Evolutionary conservation across 1,140 invertebrate genomes (phyloP).

Genomic region (Planococcus citri): DNA sequence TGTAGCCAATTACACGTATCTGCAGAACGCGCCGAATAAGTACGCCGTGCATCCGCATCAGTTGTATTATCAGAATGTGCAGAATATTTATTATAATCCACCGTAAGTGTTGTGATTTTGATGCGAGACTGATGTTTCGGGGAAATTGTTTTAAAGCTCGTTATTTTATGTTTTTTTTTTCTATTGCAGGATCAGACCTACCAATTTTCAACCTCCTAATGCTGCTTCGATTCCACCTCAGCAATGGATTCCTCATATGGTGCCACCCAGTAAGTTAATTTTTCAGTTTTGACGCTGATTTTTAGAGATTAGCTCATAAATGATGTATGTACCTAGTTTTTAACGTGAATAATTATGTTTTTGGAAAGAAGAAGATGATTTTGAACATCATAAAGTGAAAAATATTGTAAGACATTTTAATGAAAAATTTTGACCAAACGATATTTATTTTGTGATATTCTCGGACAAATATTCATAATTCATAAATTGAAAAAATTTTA

Average conservation of each 20-base stretch:
- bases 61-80: not conserved
- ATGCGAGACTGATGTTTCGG: too few relatives aligned
- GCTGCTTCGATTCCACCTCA: not conserved
- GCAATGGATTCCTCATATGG: not conserved
- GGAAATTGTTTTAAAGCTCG: not conserved
- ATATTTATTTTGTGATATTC: too few relatives aligned
- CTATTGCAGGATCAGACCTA: not conserved
- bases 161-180: not conserved
- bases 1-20: not conserved
- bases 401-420: too few relatives aligned
- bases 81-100: not conserved
- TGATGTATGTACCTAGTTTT: too few relatives aligned
- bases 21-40: not conserved
- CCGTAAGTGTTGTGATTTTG: not conserved
- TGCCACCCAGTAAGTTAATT: not conserved
- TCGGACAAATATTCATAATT: too few relatives aligned
- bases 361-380: too few relatives aligned
- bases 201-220: not conserved
- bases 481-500: too few relatives aligned
- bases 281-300: too few relatives aligned
- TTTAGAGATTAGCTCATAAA: too few relatives aligned
- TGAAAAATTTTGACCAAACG: too few relatives aligned
- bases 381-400: too few relatives aligned
- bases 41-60: not conserved
- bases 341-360: too few relatives aligned